Conservation (phyloP, 2,888 invertebrate genomes). For the Meta bourneti region DNA sequence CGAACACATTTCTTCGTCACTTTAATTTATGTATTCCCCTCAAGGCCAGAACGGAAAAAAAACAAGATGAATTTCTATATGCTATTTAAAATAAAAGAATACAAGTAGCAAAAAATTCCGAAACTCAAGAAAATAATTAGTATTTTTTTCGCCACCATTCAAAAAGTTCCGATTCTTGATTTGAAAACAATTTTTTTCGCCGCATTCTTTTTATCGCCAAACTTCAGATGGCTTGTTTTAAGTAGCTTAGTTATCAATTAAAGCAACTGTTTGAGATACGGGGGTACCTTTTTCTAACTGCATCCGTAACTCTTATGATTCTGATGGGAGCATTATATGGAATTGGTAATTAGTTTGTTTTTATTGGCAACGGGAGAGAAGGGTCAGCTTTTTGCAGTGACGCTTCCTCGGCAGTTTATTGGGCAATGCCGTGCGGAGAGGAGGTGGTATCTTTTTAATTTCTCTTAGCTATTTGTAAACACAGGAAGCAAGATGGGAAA, state of each 20-base stretch:
- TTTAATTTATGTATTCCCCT: constrained; percentile 26
- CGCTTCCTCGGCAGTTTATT: neutral
- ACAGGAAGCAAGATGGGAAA: neutral
- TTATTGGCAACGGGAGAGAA: neutral
- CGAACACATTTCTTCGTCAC: neutral
- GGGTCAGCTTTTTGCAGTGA: neutral
- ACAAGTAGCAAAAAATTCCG: constrained; percentile 1
- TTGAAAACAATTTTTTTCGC: constrained; percentile 5
- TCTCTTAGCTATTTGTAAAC: neutral
- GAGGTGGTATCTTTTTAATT: neutral
- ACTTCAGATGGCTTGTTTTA: constrained; percentile 33
- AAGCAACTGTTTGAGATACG: constrained; percentile 11
- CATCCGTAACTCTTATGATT: constrained; percentile 9
- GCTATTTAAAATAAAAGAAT: constrained; percentile 14
- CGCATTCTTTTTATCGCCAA: constrained; percentile 15
- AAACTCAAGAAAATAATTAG: constrained; percentile 34
- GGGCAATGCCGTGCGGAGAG: neutral
- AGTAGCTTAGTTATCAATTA: constrained; percentile 51
- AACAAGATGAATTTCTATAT: constrained; percentile 23
- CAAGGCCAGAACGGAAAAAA: neutral
- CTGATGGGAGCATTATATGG: neutral
- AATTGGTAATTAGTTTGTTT: constrained; percentile 18
- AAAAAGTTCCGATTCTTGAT: constrained; percentile 15
- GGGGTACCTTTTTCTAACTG: constrained; percentile 30
- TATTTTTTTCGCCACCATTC: constrained; percentile 24